Evolutionary conservation across 2,888 invertebrate genomes (phyloP).

Genomic region (Lithophane leautieri): DNA sequence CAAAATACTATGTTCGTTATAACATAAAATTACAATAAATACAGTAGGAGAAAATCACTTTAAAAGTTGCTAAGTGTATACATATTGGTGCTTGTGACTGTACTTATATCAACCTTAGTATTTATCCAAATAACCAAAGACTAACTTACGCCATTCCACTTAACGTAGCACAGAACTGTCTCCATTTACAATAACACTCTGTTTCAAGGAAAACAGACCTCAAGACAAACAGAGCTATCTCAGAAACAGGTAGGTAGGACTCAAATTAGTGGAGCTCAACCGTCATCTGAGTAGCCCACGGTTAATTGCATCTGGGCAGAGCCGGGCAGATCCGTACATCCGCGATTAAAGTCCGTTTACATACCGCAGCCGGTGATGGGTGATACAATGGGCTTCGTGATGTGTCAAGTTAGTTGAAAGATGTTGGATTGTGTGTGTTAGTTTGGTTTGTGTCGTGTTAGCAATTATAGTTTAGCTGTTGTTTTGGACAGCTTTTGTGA

Average conservation of each 20-base stretch:
- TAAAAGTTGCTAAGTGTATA: too few species aligned
- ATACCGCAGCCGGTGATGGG: conserved; percentile 42
- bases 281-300: conserved; percentile 22
- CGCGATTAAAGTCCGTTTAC: conserved; percentile 54
- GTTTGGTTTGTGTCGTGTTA: neutral
- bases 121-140: neutral
- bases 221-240: conserved; percentile 11
- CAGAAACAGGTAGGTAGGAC: conserved; percentile 16
- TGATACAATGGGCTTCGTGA: conserved; percentile 27
- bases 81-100: too few species aligned
- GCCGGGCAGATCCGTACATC: conserved; percentile 34
- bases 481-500: neutral
- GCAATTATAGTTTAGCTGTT: neutral
- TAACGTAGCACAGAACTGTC: neutral
- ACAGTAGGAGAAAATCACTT: too few species aligned
- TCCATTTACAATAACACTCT: conserved; percentile 14
- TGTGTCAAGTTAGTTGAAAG: conserved; percentile 35
- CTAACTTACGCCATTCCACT: too few species aligned
- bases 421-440: neutral
- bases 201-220: conserved; percentile 19
- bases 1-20: too few species aligned
- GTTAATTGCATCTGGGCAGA: conserved; percentile 50
- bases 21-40: too few species aligned
- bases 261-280: conserved; percentile 45
- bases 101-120: neutral